These are phyloP conservation scores for Sepiola atlantica DNA, from an alignment of 2,888 invertebrate genomes.

Conservation along the genomic window DNA sequence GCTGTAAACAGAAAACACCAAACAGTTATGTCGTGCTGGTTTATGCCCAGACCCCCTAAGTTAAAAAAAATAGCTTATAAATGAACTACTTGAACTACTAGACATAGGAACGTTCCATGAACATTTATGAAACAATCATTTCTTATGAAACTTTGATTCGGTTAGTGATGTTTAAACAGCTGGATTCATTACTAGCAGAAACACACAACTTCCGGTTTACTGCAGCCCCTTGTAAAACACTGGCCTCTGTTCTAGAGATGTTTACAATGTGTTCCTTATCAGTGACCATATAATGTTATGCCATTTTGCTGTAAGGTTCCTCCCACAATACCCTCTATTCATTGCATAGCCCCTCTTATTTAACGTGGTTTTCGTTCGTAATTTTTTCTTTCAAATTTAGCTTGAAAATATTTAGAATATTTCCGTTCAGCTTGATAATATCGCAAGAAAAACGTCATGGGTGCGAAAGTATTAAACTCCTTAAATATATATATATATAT, in stretches of 20 bases:
- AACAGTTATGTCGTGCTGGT: no score
- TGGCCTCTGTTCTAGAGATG: background rate
- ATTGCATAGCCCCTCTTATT: background rate
- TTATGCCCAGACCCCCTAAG: no score
- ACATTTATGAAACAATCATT: background rate
- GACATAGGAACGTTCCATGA: background rate
- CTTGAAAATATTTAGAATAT: background rate
- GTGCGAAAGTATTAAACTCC: background rate
- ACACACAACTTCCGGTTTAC: background rate
- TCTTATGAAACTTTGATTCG: background rate
- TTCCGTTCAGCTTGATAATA: background rate
- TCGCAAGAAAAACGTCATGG: background rate
- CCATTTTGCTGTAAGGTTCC: background rate
- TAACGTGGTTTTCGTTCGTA: background rate
- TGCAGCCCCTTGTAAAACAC: background rate
- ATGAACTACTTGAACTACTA: no score
- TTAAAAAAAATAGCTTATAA: no score
- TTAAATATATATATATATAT: no score
- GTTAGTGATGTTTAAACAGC: background rate
- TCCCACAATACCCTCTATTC: background rate
- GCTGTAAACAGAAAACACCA: no score
- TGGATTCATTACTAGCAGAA: background rate
- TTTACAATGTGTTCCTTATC: background rate
- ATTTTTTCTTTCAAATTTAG: background rate
- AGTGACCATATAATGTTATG: background rate